phyloP scores from a whole-genome alignment of 2,888 invertebrate genomes.

The Eumerus sabulonum region DNA sequence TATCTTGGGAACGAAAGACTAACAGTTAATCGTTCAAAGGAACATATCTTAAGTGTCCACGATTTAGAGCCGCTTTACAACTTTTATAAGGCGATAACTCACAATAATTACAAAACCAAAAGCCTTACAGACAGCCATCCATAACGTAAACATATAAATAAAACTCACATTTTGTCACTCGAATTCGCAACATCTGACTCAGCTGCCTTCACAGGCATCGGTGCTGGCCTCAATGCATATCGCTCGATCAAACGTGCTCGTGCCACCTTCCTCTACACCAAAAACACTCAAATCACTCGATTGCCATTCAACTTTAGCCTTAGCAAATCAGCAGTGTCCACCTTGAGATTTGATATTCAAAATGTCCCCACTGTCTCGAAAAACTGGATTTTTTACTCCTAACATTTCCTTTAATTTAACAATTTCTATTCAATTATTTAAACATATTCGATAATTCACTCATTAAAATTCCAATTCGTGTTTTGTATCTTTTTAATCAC shows the following conservation, averaged over 20 bases:
- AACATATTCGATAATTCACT: slow-evolving; percentile 12
- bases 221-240: too few species aligned
- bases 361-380: too few species aligned
- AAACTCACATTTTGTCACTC: background rate
- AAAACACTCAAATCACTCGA: background rate
- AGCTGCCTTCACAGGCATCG: background rate
- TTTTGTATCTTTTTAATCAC: background rate
- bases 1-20: too few species aligned
- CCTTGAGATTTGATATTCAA: slow-evolving; percentile 4
- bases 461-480: slow-evolving; percentile 7
- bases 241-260: too few species aligned
- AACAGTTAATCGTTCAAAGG: too few species aligned
- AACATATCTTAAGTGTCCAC: too few species aligned
- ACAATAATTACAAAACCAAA: too few species aligned
- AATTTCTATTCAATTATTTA: slow-evolving; percentile 29
- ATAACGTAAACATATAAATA: too few species aligned
- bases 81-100: too few species aligned
- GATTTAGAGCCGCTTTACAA: too few species aligned
- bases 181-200: slow-evolving; percentile 1
- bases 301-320: slow-evolving; percentile 16
- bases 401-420: slow-evolving; percentile 15
- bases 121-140: too few species aligned
- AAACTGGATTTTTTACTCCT: background rate
- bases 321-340: background rate
- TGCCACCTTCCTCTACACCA: too few species aligned